Conservation (phyloP, 2,797 vertebrate species). For the Dallia pectoralis region DNA sequence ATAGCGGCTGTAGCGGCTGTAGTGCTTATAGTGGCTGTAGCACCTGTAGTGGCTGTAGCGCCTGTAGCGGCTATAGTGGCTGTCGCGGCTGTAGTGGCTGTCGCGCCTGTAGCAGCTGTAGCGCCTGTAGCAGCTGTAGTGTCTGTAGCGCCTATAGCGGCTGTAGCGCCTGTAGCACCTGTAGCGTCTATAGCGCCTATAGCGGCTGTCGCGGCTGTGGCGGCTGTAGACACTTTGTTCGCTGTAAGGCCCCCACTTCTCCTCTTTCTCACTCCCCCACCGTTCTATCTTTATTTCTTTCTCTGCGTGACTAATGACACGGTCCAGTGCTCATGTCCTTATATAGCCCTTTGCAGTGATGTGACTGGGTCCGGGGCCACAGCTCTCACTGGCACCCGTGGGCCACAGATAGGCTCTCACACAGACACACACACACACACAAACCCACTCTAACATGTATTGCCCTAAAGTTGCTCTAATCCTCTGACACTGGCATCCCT, state of each 20-base stretch:
- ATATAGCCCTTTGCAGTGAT: constrained; percentile 72
- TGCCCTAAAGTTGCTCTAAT: background rate
- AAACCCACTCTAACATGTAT: constrained; percentile 11
- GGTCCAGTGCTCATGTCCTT: constrained; percentile 72
- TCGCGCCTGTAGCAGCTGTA: too few relatives aligned
- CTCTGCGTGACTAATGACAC: constrained; percentile 58
- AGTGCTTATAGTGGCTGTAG: too few relatives aligned
- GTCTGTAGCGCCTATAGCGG: too few relatives aligned
- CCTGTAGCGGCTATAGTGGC: too few relatives aligned
- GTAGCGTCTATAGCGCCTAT: too few relatives aligned
- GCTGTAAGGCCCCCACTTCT: constrained; percentile 28
- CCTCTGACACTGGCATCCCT: background rate
- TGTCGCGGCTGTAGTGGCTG: too few relatives aligned
- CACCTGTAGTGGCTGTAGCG: too few relatives aligned
- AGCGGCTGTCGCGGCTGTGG: too few relatives aligned
- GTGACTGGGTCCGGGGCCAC: constrained; percentile 46
- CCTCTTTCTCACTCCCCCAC: constrained; percentile 34
- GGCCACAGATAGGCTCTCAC: constrained; percentile 21
- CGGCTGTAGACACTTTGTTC: constrained; percentile 27
- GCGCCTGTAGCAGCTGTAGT: too few relatives aligned
- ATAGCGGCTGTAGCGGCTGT: too few relatives aligned
- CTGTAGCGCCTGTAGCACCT: too few relatives aligned
- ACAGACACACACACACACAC: constrained; percentile 27
- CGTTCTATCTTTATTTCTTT: background rate
- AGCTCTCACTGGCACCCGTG: constrained; percentile 14